Conservation (phyloP, 2,797 vertebrate species). For the Austrolebias charrua region DNA sequence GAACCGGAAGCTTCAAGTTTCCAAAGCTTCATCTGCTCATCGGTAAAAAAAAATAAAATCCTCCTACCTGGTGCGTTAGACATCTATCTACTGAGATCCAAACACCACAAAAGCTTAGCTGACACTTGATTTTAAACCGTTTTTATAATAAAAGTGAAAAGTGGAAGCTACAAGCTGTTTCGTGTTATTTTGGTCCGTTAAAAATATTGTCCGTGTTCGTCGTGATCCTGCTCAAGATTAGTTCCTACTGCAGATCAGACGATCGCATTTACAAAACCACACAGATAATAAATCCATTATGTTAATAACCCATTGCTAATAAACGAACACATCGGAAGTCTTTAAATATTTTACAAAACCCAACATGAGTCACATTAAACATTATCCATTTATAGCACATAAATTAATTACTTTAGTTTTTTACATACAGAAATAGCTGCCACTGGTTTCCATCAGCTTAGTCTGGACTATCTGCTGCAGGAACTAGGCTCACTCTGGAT, state of each 20-base stretch:
- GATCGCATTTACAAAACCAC: background rate
- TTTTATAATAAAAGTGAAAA: too few relatives aligned
- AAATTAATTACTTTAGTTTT: background rate
- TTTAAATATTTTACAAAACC: background rate
- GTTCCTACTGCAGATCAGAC: conserved; percentile 43
- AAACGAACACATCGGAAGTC: background rate
- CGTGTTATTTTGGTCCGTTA: conserved; percentile 67
- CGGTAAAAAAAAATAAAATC: background rate
- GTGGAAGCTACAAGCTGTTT: background rate
- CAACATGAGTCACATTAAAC: background rate
- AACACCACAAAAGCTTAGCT: conserved; percentile 2
- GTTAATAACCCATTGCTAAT: background rate
- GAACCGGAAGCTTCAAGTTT: too few relatives aligned
- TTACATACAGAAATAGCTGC: too few relatives aligned
- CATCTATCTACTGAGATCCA: conserved; percentile 56
- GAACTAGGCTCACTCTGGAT: conserved; percentile 56
- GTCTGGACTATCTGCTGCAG: conserved; percentile 7
- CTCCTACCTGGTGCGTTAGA: conserved; percentile 75
- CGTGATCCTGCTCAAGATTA: background rate
- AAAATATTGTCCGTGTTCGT: conserved; percentile 45
- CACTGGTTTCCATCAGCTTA: conserved; percentile 3
- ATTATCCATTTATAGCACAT: background rate
- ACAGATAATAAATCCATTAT: background rate
- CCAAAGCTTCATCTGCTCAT: too few relatives aligned
- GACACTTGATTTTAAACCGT: conserved; percentile 1